A percentile compares a stretch with the other conserved stretches of the same genome.
phyloP scores from a whole-genome alignment of 2,888 invertebrate species.

The Ectropis crepuscularia region DNA sequence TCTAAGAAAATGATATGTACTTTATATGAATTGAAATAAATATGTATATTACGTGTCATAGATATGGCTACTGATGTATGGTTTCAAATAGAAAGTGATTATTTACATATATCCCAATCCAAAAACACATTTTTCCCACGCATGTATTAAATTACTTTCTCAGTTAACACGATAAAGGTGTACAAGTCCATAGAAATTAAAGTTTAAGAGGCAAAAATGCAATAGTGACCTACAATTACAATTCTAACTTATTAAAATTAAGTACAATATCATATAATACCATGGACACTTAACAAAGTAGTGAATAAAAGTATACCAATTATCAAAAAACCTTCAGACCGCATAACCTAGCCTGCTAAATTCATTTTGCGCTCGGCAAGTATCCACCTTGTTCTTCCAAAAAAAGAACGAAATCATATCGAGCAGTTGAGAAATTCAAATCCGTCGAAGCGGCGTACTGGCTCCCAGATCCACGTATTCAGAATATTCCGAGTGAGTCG shows the following conservation, averaged over 20 bases:
- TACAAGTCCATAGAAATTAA: neutral
- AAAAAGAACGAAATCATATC: slow-evolving; percentile 6
- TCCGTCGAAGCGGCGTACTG: slow-evolving; percentile 14
- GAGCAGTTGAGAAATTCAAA: slow-evolving; percentile 9
- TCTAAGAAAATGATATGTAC: slow-evolving; percentile 76
- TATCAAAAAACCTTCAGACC: slow-evolving; percentile 1
- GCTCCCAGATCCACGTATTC: neutral
- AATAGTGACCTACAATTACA: too few species aligned
- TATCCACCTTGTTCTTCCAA: neutral
- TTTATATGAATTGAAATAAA: slow-evolving; percentile 37
- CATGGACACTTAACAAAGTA: neutral
- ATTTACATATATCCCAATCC: slow-evolving; percentile 12
- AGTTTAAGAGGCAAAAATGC: neutral
- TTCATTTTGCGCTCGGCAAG: neutral
- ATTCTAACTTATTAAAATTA: too few species aligned
- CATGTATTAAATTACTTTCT: too few species aligned
- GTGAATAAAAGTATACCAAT: neutral
- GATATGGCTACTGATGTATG: slow-evolving; percentile 5
- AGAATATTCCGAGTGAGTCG: slow-evolving; percentile 1
- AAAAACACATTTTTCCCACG: too few species aligned
- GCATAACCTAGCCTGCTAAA: neutral
- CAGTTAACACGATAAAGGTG: too few species aligned
- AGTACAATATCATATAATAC: neutral
- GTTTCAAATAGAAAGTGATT: slow-evolving; percentile 8
- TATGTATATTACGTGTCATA: neutral